These are phyloP conservation scores for Athrips mouffetella DNA, from an alignment of 2,888 invertebrate species.

Conservation along the genomic window DNA sequence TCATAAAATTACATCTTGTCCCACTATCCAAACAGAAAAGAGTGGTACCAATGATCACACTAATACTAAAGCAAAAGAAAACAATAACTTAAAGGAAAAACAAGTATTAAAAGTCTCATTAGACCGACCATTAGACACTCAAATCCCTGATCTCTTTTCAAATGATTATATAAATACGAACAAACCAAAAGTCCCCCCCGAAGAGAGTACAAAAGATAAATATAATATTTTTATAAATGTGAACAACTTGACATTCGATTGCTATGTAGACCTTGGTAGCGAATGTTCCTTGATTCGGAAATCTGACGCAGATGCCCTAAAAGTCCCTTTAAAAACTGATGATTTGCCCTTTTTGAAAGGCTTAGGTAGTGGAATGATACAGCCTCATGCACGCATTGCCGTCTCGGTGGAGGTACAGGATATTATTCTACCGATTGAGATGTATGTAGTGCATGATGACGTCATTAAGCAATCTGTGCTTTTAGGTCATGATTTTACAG, in stretches of 20 bases:
- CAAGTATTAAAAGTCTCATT: no score
- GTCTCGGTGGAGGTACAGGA: constrained; percentile 16
- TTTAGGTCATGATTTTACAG: constrained; percentile 13
- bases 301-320: neutral
- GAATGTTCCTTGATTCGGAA: neutral
- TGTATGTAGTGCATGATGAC: constrained; percentile 9
- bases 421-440: constrained; percentile 7
- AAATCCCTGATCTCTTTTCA: no score
- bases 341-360: neutral
- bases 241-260: neutral
- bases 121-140: no score
- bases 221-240: neutral
- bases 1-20: neutral
- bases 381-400: neutral
- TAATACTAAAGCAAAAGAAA: neutral
- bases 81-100: neutral
- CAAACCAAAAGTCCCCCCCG: no score
- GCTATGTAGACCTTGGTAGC: neutral
- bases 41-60: neutral
- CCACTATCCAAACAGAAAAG: neutral
- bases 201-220: neutral
- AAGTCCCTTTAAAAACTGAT: neutral
- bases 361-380: neutral
- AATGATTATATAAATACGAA: no score
- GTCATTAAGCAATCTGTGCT: neutral